Conservation (phyloP, 2,113 vertebrate genomes). For the Aspidoscelis tigris region DNA sequence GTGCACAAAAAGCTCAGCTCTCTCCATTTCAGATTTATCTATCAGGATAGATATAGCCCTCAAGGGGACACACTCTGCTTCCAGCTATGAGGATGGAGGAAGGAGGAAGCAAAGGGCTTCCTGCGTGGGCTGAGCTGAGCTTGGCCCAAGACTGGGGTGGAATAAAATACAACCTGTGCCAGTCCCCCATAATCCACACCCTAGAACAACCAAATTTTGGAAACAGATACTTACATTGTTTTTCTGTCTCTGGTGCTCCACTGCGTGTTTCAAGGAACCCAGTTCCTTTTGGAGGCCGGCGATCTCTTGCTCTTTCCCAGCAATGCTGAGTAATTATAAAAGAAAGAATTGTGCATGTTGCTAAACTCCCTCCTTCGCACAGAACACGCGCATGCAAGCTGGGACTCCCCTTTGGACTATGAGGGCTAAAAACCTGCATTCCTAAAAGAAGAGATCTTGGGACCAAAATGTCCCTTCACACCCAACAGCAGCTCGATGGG, state of each 20-base stretch:
- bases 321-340: slow-evolving; percentile 79
- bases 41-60: not conserved
- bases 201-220: not conserved
- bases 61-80: not conserved
- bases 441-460: not conserved
- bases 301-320: slow-evolving; percentile 85
- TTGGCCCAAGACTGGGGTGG: not conserved
- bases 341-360: slow-evolving; percentile 30
- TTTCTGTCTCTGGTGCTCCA: slow-evolving; percentile 95
- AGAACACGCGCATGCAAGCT: not conserved
- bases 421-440: slow-evolving; percentile 2
- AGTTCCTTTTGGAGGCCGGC: slow-evolving; percentile 81
- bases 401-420: not conserved
- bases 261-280: slow-evolving; percentile 81
- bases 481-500: not conserved
- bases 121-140: not conserved
- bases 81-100: not conserved
- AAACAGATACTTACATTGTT: slow-evolving; percentile 89
- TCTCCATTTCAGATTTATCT: not conserved
- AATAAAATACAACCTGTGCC: not conserved
- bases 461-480: not conserved
- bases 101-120: not conserved
- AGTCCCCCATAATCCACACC: no score
- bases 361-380: not conserved
- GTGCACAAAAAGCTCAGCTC: not conserved